A percentile compares a stretch with the other conserved stretches of the same genome.
Evolutionary conservation across 2,113 vertebrate species (phyloP).

Genomic region (Calcarius ornatus): DNA sequence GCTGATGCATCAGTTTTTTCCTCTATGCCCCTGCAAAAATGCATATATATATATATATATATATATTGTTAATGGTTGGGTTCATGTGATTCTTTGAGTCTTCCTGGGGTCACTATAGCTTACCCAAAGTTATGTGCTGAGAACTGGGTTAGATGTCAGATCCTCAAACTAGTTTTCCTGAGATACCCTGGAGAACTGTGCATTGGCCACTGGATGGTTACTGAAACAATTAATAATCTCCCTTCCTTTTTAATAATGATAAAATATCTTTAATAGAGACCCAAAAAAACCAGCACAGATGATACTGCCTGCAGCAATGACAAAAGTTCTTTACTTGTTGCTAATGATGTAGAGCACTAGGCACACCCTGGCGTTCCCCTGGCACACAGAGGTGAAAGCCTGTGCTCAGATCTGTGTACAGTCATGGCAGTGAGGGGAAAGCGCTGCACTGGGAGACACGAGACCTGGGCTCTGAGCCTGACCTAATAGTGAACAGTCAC

Average conservation of each 20-base stretch:
- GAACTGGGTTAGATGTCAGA: not conserved
- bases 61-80: not conserved
- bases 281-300: not conserved
- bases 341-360: not conserved
- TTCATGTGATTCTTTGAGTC: not conserved
- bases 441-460: not conserved
- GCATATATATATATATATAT: not conserved
- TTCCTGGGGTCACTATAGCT: not conserved
- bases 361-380: rapidly evolving
- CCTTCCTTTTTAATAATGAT: not conserved
- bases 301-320: not conserved
- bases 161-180: not conserved
- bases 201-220: not conserved
- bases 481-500: rapidly evolving
- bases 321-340: not conserved
- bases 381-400: not conserved
- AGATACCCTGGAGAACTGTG: not conserved
- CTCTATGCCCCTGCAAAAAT: not conserved
- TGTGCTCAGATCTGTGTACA: not conserved
- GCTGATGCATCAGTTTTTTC: not conserved
- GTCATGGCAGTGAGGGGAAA: not conserved
- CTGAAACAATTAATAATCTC: constrained; percentile 3
- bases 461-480: not conserved
- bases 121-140: not conserved
- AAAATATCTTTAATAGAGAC: not conserved